A percentile compares a stretch with the other conserved stretches of the same genome.
phyloP scores from a whole-genome alignment of 2,797 vertebrate species.

The Pangasius mekongensis region DNA sequence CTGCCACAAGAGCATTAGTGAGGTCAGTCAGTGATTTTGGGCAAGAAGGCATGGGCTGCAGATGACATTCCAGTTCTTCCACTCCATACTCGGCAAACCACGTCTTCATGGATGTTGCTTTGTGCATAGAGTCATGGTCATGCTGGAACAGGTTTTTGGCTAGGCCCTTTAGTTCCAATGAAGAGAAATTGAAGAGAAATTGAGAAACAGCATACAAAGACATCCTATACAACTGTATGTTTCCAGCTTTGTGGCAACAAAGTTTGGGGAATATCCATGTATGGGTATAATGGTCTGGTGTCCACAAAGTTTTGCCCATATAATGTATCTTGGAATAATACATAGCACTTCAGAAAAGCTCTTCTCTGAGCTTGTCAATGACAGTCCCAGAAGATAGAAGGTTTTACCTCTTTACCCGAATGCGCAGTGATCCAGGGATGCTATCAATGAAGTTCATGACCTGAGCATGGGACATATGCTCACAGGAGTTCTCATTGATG shows the following conservation, averaged over 20 bases:
- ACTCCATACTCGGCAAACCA: background rate
- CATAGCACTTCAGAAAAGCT: background rate
- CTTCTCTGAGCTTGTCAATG: background rate
- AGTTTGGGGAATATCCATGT: background rate
- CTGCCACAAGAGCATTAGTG: background rate
- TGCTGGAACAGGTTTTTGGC: background rate
- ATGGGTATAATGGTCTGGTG: background rate
- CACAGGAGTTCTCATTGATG: constrained; percentile 90
- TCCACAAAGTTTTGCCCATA: background rate
- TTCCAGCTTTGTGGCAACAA: background rate
- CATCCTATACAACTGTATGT: background rate
- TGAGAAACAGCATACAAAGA: background rate
- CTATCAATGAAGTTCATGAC: constrained; percentile 95
- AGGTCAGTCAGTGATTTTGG: background rate
- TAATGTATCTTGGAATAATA: background rate
- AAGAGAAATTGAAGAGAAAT: too few species aligned
- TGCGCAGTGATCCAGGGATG: constrained; percentile 82
- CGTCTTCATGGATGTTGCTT: background rate
- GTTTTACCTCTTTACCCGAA: constrained; percentile 87
- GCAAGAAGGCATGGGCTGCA: background rate
- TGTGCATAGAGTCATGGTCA: background rate
- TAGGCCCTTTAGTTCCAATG: background rate
- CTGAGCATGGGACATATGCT: constrained; percentile 87
- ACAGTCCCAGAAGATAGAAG: background rate
- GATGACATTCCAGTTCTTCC: constrained; percentile 1